Percentiles rank a stretch among this genome's conserved stretches.
phyloP scores from a whole-genome alignment of 1,140 invertebrate species.

The Pogonus chalceus region DNA sequence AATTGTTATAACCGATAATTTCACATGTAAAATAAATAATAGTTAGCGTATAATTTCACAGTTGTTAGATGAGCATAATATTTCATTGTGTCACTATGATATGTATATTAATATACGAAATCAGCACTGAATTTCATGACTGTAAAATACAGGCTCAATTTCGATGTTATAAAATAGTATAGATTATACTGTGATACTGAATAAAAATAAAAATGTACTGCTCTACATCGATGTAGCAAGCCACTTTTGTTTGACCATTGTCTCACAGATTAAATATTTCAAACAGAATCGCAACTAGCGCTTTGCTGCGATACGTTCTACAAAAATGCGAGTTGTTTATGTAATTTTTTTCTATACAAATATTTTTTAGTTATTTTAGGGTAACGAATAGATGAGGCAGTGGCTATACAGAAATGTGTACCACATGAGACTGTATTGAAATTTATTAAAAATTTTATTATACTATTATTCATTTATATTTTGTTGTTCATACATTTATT shows the following conservation, averaged over 20 bases:
- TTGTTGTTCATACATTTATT: too few species aligned
- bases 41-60: not conserved
- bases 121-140: not conserved
- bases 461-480: too few species aligned
- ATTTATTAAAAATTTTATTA: constrained; percentile 1
- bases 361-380: not conserved
- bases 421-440: constrained; percentile 1
- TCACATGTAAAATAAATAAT: too few species aligned
- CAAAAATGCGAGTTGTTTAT: not conserved
- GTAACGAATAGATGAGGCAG: not conserved
- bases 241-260: not conserved
- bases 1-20: too few species aligned
- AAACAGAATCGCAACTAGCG: too few species aligned
- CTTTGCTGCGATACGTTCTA: too few species aligned
- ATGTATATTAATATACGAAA: not conserved
- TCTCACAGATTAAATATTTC: too few species aligned
- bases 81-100: not conserved
- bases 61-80: not conserved
- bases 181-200: too few species aligned
- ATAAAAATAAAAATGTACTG: too few species aligned
- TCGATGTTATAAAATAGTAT: too few species aligned
- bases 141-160: not conserved
- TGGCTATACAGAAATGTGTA: not conserved
- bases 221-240: not conserved
- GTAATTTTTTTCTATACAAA: not conserved